Percentiles rank a stretch among this genome's conserved stretches.
These are phyloP conservation scores for Patella caerulea DNA, from an alignment of 2,888 invertebrate species.

Conservation along the genomic window DNA sequence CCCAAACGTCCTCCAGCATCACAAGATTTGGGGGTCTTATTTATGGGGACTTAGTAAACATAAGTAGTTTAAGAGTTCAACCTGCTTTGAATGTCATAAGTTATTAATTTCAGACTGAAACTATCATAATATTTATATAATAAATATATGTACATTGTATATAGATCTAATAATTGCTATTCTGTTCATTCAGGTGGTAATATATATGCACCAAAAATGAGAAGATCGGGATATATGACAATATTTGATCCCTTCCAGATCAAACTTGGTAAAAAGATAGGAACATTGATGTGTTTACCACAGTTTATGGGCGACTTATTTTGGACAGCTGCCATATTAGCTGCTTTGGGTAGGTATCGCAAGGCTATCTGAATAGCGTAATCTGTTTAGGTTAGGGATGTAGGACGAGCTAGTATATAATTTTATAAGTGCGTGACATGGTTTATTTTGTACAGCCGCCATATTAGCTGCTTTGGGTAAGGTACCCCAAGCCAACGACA, in stretches of 20 bases:
- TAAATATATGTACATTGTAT: background rate
- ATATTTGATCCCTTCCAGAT: constrained; percentile 66
- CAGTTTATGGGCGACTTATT: constrained; percentile 64
- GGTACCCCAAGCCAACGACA: background rate
- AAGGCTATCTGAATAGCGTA: no score
- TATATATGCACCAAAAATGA: constrained; percentile 60
- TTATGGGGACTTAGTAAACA: no score
- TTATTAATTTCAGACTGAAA: background rate
- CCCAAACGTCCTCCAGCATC: no score
- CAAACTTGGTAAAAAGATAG: constrained; percentile 58
- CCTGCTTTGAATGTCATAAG: background rate
- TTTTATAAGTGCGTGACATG: constrained; percentile 12
- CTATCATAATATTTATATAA: background rate
- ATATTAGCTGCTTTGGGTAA: constrained; percentile 57
- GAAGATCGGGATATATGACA: constrained; percentile 59
- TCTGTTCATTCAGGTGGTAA: constrained; percentile 49
- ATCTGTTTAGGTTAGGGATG: no score
- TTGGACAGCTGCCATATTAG: constrained; percentile 65
- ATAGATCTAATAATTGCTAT: background rate
- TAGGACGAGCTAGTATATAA: no score
- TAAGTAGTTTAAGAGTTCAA: background rate
- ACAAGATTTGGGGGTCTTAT: no score
- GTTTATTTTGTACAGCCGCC: constrained; percentile 61
- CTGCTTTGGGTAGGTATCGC: constrained; percentile 55
- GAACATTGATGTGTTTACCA: constrained; percentile 60